phyloP scores from a whole-genome alignment of 1,140 invertebrate species.

The Armadillidium nasatum region DNA sequence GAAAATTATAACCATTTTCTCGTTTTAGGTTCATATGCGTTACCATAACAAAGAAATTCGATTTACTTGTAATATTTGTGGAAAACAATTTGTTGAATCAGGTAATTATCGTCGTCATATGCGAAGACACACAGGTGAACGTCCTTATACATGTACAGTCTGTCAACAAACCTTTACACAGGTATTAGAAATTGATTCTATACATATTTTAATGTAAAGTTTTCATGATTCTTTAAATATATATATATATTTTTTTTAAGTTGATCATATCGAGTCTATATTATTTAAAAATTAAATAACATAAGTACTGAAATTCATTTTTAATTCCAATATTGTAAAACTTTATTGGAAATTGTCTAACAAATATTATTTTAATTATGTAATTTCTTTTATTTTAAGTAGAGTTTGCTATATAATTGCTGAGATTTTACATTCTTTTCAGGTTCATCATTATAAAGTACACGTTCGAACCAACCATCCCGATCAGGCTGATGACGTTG shows the following conservation, averaged over 20 bases:
- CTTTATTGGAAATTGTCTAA: not conserved
- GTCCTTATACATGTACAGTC: conserved; percentile 45
- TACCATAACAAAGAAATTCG: conserved; percentile 41
- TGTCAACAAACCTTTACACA: conserved; percentile 46
- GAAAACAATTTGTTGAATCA: conserved; percentile 45
- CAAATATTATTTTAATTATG: not conserved
- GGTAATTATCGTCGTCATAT: conserved; percentile 46
- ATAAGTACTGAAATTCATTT: too few species aligned
- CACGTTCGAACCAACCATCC: not conserved
- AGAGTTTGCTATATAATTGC: not conserved
- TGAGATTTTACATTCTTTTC: not conserved
- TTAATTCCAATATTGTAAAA: not conserved
- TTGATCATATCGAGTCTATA: too few species aligned
- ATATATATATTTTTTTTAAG: too few species aligned
- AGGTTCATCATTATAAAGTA: not conserved
- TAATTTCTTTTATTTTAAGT: not conserved
- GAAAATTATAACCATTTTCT: too few species aligned
- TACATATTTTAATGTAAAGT: too few species aligned
- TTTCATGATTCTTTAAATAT: too few species aligned
- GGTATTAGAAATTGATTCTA: conserved; percentile 17
- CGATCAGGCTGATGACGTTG: not conserved
- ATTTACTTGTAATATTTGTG: conserved; percentile 41
- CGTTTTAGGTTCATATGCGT: conserved; percentile 35
- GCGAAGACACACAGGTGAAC: conserved; percentile 45
- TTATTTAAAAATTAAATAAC: too few species aligned